Base-by-base conservation (phyloP, 2,113 vertebrate genomes). In the Corythornis vintsioides region DNA sequence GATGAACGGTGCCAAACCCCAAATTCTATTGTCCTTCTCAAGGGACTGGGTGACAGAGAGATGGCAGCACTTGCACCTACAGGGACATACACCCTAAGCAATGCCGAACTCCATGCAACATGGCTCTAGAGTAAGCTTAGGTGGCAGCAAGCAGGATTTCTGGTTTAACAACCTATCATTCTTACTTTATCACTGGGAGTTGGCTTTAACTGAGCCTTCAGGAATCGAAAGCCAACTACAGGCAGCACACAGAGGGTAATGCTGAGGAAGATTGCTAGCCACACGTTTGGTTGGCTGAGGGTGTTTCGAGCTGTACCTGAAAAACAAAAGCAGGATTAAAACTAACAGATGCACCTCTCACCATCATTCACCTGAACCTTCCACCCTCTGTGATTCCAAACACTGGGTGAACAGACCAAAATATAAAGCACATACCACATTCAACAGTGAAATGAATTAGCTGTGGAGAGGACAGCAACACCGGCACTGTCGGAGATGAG, bases 241-340 rank as follows among this genome's bases (percentile, higher is more conserved):
- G 99, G 99, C 69, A 99, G 93, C 38, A 97, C 83, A 16, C 98
- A 99, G 79, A 99, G 98, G 57, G 97, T 76, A 15, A 98, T 92
- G 25, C 98, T 98, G 88, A 99, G 98, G 85, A 98, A 91, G 55
- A 99, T 95, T 61, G 98, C 98, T 74, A 99, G 96, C 99, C 99
- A 99, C 79, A 98, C 95, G 0, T 97, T 98, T 3, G 99, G 98
- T 93, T 99, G 98, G 91, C 93, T 98, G 76, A 99, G 95, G 25
- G 98, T 98, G 96, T 99, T 99, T 73, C 98, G 97, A 52, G 98
- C 98, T 0, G 99, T 98, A 42, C 99, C 99, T 99, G 97, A 48
- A 80, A 87, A 85, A 71, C 31, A 73, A 86, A 33, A 20, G 2
- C 11, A 4, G 7, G 2, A 42, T 76, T 56, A 72, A 59, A 75